Base-by-base conservation (phyloP, 1,140 invertebrate genomes). In the Halictus rubicundus region DNA sequence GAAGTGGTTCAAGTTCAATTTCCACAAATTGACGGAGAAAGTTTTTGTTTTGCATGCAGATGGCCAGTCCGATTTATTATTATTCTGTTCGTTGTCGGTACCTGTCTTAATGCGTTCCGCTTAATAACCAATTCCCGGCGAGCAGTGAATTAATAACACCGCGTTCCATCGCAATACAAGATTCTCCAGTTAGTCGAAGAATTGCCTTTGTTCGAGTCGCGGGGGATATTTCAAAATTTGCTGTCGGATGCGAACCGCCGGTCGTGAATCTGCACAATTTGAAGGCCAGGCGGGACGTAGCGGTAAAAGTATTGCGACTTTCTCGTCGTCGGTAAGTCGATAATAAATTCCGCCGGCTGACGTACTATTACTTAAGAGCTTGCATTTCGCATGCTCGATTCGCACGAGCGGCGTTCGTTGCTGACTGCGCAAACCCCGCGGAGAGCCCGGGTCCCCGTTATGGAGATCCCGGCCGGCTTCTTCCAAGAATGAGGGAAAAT, bases 401-500 rank as follows among this genome's bases (percentile, higher is more conserved):
- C 70, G 69, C 49, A 23, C 39, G 66, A 61, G 39, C 52, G 59
- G 68, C 61, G 63, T 66, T 49, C 75, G 54, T 52, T 73, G 84
- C 85, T 86, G 85, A 87, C 85, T 86, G 70, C 49, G 69, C 80
- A 65, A 86, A 80, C 23, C 73, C 64, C 23, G 57, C 70, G 71
- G 32, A 52, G 69, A 57, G 65, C 54, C 54, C 14, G 60, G 60
- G 57, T 54, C 42, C 25, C 66, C 66, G 70, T 81, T 82, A 84
- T 63, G 68, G 59, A 79, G 49, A 80, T 70, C 60, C 66, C 3
- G 32, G 7, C 25, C 57, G 71, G 64, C 54, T 32, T 80, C 65
- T 42, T 37, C 8, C n/a, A 71, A 61, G 54, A 84, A 72, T 68
- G 59, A 80, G 54, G 66, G 64, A 23, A 32, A 85, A 81, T 84